Evolutionary conservation across 2,888 invertebrate genomes (phyloP).

Genomic region (Lottia scabra): DNA sequence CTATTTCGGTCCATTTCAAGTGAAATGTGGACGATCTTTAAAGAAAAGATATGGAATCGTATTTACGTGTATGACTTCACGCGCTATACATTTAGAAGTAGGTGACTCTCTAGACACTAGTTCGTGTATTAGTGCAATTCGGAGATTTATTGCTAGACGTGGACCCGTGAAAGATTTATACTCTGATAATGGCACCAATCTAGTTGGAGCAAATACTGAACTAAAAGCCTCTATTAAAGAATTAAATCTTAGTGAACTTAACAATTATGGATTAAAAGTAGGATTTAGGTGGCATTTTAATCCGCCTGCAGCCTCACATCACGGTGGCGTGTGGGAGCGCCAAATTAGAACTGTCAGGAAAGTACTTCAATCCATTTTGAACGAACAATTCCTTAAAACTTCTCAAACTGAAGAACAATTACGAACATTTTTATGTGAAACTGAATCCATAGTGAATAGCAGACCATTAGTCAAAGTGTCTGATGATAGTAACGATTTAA

Average conservation of each 20-base stretch:
- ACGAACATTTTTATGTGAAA: constrained; percentile 28
- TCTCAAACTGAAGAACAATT: constrained; percentile 29
- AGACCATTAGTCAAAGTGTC: constrained; percentile 24
- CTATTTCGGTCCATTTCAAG: constrained; percentile 24
- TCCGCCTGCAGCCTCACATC: too few species aligned
- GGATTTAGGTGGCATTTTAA: constrained; percentile 32
- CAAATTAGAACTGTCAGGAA: constrained; percentile 26
- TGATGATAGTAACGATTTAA: constrained; percentile 19
- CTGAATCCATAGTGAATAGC: constrained; percentile 28
- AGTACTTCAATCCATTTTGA: constrained; percentile 20
- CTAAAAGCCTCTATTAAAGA: constrained; percentile 19
- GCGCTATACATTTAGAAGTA: constrained; percentile 30
- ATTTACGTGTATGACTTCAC: constrained; percentile 25
- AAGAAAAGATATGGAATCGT: constrained; percentile 30
- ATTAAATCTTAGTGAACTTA: constrained; percentile 23
- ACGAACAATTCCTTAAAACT: constrained; percentile 16
- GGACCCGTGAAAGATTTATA: constrained; percentile 7
- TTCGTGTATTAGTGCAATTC: constrained; percentile 25
- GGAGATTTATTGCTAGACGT: constrained; percentile 24
- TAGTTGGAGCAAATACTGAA: constrained; percentile 30
- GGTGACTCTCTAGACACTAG: constrained; percentile 18
- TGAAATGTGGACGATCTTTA: constrained; percentile 21
- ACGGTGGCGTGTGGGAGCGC: constrained; percentile 36
- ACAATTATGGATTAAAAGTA: constrained; percentile 16
- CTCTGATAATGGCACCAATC: constrained; percentile 29